These are phyloP conservation scores for Parascotia fuliginaria DNA, from an alignment of 2,888 invertebrate genomes.

Conservation along the genomic window DNA sequence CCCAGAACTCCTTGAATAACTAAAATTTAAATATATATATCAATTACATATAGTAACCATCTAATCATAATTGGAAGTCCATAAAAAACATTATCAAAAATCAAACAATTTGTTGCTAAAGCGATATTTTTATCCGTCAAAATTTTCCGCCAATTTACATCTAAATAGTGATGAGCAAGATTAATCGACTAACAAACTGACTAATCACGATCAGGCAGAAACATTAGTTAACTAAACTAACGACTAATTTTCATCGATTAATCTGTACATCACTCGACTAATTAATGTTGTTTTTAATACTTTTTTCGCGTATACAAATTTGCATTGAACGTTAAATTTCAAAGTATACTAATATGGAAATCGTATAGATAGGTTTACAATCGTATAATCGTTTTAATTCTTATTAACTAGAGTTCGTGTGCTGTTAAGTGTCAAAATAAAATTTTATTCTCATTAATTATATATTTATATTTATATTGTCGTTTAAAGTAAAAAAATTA, in stretches of 20 bases:
- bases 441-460: too few species aligned
- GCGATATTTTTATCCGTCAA: conserved; percentile 40
- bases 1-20: too few species aligned
- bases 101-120: conserved; percentile 4
- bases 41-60: conserved; percentile 11
- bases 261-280: conserved; percentile 30
- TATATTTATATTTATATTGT: too few species aligned
- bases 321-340: conserved; percentile 63
- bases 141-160: conserved; percentile 32
- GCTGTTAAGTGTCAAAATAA: conserved; percentile 24
- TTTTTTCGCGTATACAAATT: conserved; percentile 73
- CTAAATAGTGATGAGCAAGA: conserved; percentile 43
- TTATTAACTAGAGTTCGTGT: conserved; percentile 32
- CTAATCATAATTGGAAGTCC: conserved; percentile 26
- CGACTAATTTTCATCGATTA: conserved; percentile 32
- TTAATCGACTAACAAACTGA: conserved; percentile 28
- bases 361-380: conserved; percentile 63
- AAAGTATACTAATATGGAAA: conserved; percentile 59
- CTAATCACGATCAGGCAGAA: background rate
- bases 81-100: conserved; percentile 21
- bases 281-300: conserved; percentile 47
- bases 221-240: conserved; percentile 8
- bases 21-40: too few species aligned
- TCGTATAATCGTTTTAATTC: conserved; percentile 66
- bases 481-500: too few species aligned